Evolutionary conservation across 2,888 invertebrate genomes (phyloP), one percentile per base, ranked within the genome.

Genomic region (Tenthredo livida): DNA sequence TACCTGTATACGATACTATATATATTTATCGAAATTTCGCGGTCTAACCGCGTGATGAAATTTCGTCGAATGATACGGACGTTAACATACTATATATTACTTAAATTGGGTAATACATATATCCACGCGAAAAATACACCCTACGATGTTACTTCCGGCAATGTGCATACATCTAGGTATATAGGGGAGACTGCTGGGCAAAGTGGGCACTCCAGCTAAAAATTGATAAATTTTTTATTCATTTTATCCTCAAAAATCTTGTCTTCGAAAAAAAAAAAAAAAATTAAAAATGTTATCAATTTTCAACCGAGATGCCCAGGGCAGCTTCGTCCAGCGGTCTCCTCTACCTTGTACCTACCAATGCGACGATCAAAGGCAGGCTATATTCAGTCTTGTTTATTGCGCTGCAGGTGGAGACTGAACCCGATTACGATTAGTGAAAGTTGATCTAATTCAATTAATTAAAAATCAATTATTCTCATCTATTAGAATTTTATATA

Each of bases 1-100:
- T 37, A 33, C 7, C 40, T 37, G n/a, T n/a, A n/a, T n/a, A n/a
- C n/a, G n/a, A n/a, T n/a, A 21, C 21, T n/a, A 15, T 50, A 47
- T 15, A 37, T 50, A 33, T 33, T 25, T 33, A 67, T 67, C 33
- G 33, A 67, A 67, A n/a, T 80, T 80, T 58, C n/a, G 58, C 58
- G 80, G 80, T 58, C 61, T 61, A 80, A 61, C 80, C 80, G 58
- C 61, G 67, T 67, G 67, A 29, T 67, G 67, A 67, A 67, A 33
- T 67, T 67, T 67, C 33, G 67, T 17, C 33, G 33, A 75, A 29
- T 43, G 73, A 67, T 67, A 67, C 29, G 29, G 29, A 67, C 6
- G 6, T 67, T 15, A 33, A 33, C 67, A 67, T 17, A 33, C 33
- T 33, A 67, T 15, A 29, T 61, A 25, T 61, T 29, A 67, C 33